Evolutionary conservation across 2,797 vertebrate species (phyloP), one percentile per base, ranked within the genome.

Genomic region (Paedocypris micromegethes): DNA sequence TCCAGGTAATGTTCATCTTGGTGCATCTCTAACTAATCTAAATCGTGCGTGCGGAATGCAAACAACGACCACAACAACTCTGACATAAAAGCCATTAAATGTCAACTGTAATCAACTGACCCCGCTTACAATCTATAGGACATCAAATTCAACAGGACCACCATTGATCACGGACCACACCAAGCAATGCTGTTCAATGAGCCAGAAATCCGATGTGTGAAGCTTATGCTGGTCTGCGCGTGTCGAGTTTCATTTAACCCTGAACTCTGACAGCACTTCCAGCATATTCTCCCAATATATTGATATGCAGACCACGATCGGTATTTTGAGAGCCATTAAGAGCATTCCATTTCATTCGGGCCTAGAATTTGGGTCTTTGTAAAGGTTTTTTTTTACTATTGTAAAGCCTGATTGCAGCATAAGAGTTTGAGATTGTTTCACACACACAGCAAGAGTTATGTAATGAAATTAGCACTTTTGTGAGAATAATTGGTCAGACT

Each of bases 91-190:
- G 8, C 37, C 41, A 56, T 56, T 39, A 55, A 65, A 41, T 44
- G 44, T 23, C 38, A 48, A 40, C 52, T 4, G 44, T 23, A 44
- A 47, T 41, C 42, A 2, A 68, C 38, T 54, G 44, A 62, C 51
- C 51, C 37, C 7, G 8, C 5, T 55, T 54, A 53, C 58, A 43
- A 55, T 62, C 67, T 43, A 63, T 56, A 56, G 23, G 45, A 49
- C 45, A 59, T 58, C 48, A 38, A 56, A 56, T 9, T 46, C 53
- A 9, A 52, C 55, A 41, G 53, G 58, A 61, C 5, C 6, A 62
- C 0, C 38, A 56, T 56, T 7, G 52, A 70, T 44, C 59, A 39
- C 5, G 51, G 41, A 49, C 23, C 50, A 53, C 52, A 70, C 62
- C 51, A 49, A 48, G 39, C 45, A 55, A 4, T 39, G 45, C 49